Conservation (phyloP, 2,113 vertebrate genomes). For the Corapipo altera region DNA sequence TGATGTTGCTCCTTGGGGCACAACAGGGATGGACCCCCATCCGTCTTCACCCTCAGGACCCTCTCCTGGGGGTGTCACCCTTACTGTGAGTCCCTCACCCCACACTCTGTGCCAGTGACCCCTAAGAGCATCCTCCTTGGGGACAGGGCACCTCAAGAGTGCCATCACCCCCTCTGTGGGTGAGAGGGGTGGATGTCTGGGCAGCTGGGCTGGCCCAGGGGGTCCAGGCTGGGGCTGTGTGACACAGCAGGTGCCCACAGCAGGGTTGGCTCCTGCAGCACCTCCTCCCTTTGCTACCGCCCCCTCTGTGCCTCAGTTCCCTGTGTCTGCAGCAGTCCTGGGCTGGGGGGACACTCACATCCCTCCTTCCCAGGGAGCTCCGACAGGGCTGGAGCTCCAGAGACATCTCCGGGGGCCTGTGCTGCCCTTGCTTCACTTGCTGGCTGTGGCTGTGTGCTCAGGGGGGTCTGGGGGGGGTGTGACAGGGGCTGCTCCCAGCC, state of each 20-base stretch:
- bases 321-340: not conserved
- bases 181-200: not conserved
- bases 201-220: not conserved
- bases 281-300: not conserved
- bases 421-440: not conserved
- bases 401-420: rapidly evolving
- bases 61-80: not conserved
- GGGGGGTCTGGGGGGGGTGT: not conserved
- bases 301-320: not conserved
- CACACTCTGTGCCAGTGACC: rapidly evolving
- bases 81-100: not conserved
- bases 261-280: not conserved
- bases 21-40: not conserved
- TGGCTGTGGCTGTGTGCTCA: too few relatives aligned
- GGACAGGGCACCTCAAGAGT: not conserved
- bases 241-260: not conserved
- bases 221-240: not conserved
- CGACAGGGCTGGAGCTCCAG: not conserved
- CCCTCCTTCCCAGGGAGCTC: not conserved
- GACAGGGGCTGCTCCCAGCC: rapidly evolving
- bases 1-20: not conserved
- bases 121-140: not conserved
- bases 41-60: not conserved
- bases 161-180: rapidly evolving
- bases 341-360: not conserved